These are phyloP conservation scores for Myioborus miniatus DNA, from an alignment of 2,797 vertebrate genomes.

Conservation along the genomic window DNA sequence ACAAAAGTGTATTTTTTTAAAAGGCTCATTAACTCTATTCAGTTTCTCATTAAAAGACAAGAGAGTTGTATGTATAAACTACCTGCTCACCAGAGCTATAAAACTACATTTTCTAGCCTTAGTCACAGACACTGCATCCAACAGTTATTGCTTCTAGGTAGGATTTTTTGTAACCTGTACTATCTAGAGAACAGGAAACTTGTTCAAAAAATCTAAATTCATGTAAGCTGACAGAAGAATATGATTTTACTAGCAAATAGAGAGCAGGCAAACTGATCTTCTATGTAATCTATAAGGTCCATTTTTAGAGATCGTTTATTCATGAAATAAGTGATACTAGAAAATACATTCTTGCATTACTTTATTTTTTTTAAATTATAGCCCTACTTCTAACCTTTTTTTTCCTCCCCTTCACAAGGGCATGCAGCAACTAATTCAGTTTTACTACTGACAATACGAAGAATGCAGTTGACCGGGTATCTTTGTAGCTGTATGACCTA, in stretches of 20 bases:
- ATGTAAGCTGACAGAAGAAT: neutral
- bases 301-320: conserved; percentile 5
- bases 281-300: neutral
- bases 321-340: neutral
- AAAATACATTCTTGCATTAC: conserved; percentile 23
- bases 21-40: conserved; percentile 32
- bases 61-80: conserved; percentile 31
- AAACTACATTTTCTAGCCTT: conserved; percentile 42
- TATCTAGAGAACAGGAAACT: neutral
- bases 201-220: conserved; percentile 3
- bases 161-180: neutral
- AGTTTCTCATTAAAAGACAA: conserved; percentile 45
- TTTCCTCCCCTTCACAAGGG: conserved; percentile 69
- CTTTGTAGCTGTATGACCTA: conserved; percentile 67
- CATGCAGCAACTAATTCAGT: conserved; percentile 67
- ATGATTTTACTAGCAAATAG: neutral
- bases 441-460: conserved; percentile 70
- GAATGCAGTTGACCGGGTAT: conserved; percentile 67
- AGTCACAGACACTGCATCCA: neutral
- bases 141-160: neutral
- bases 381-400: conserved; percentile 66
- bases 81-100: conserved; percentile 46
- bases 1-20: conserved; percentile 32
- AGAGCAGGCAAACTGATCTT: neutral
- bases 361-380: conserved; percentile 53